Percentiles rank a stretch among this genome's conserved stretches.
phyloP scores from a whole-genome alignment of 2,888 invertebrate genomes.

The Cyclophora albipunctata region DNA sequence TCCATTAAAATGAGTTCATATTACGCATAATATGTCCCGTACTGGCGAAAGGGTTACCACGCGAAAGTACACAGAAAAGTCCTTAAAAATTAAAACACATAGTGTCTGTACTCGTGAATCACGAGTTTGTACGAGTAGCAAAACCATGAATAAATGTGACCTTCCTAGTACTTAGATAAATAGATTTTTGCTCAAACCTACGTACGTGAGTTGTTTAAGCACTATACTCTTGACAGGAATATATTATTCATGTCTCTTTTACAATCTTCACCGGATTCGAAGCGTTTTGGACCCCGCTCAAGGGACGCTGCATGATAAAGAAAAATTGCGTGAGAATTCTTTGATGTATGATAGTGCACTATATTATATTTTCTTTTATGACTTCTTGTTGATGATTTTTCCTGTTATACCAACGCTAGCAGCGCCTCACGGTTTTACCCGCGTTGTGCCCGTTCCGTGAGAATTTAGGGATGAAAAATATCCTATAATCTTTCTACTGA shows the following conservation, averaged over 20 bases:
- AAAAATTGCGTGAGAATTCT: background rate
- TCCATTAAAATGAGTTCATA: no score
- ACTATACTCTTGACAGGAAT: constrained; percentile 3
- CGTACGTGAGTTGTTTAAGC: background rate
- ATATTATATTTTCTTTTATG: no score
- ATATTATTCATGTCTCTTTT: constrained; percentile 2
- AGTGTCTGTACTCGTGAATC: constrained; percentile 6
- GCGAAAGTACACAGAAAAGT: background rate
- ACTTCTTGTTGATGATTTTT: no score
- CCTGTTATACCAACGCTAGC: no score
- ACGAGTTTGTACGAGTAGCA: constrained; percentile 7
- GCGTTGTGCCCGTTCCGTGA: no score
- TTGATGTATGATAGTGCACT: no score
- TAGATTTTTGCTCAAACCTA: constrained; percentile 1
- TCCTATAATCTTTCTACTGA: no score
- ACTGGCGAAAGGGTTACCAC: no score
- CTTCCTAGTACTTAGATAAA: constrained; percentile 6
- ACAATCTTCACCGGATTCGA: background rate
- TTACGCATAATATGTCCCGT: no score
- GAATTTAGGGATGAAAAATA: no score
- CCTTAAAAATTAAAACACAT: constrained; percentile 1
- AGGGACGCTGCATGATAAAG: background rate
- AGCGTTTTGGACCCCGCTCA: background rate
- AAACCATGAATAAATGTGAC: constrained; percentile 21
- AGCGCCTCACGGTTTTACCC: no score